phyloP scores from a whole-genome alignment of 2,113 vertebrate species.

The Polypterus bichir region DNA sequence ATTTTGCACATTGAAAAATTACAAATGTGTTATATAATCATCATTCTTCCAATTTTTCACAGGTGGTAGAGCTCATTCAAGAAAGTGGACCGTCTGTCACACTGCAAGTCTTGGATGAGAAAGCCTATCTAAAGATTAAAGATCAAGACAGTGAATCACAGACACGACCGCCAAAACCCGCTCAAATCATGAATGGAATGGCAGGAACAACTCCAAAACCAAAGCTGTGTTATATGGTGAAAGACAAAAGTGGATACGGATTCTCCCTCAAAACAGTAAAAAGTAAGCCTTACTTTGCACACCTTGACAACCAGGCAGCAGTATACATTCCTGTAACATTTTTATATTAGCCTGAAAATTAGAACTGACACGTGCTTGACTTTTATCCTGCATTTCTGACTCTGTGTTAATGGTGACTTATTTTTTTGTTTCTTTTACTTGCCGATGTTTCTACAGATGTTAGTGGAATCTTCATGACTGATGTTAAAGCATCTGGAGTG shows the following conservation, averaged over 20 bases:
- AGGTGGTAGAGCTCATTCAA: conserved; percentile 77
- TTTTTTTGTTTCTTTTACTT: conserved; percentile 9
- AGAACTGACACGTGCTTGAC: too few relatives aligned
- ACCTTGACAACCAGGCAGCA: background rate
- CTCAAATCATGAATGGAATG: conserved; percentile 30
- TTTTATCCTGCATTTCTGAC: too few relatives aligned
- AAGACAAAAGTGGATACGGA: conserved; percentile 52
- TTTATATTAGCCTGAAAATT: background rate
- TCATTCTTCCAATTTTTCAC: conserved; percentile 6
- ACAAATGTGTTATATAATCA: too few relatives aligned
- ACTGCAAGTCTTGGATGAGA: conserved; percentile 66
- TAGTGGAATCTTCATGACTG: conserved; percentile 59
- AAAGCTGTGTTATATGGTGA: conserved; percentile 74
- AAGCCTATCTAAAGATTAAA: conserved; percentile 62
- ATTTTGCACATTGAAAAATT: too few relatives aligned
- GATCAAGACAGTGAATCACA: conserved; percentile 46
- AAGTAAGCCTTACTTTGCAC: conserved; percentile 45
- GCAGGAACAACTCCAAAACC: conserved; percentile 37
- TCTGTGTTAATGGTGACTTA: conserved; percentile 7
- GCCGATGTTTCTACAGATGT: conserved; percentile 40
- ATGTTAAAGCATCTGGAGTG: conserved; percentile 47
- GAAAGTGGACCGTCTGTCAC: conserved; percentile 56
- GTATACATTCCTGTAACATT: background rate
- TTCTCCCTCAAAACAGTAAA: conserved; percentile 69
- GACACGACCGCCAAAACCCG: conserved; percentile 15